Evolutionary conservation across 1,140 invertebrate genomes (phyloP).

Genomic region (Drosophila serrata): DNA sequence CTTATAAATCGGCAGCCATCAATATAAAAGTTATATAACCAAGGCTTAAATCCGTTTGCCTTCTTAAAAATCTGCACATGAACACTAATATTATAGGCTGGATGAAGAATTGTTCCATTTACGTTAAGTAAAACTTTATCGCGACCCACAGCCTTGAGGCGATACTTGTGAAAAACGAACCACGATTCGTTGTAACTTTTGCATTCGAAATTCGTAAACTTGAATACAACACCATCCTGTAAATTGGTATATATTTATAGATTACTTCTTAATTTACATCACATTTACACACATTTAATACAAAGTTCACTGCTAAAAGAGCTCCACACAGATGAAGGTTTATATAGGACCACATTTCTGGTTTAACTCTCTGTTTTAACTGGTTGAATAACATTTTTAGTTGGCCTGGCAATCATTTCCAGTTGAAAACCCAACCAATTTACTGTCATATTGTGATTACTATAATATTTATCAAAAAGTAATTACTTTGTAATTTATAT

Average conservation of each 20-base stretch:
- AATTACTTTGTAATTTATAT: background rate
- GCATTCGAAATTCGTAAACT: slow-evolving; percentile 19
- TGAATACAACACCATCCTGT: slow-evolving; percentile 11
- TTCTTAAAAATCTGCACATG: slow-evolving; percentile 1
- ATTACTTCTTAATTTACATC: no score
- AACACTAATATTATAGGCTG: background rate
- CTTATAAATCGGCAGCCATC: slow-evolving; percentile 28
- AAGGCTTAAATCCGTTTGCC: slow-evolving; percentile 36
- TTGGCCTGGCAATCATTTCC: background rate
- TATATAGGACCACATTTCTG: no score
- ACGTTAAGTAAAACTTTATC: slow-evolving; percentile 21
- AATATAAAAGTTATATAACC: slow-evolving; percentile 5
- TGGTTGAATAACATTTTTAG: background rate
- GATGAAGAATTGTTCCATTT: slow-evolving; percentile 14
- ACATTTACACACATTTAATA: background rate
- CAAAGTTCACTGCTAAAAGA: background rate
- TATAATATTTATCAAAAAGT: background rate
- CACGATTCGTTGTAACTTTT: slow-evolving; percentile 39
- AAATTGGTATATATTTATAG: background rate
- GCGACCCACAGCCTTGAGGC: slow-evolving; percentile 22
- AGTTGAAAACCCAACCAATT: background rate
- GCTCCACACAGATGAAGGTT: background rate
- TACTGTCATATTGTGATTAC: background rate
- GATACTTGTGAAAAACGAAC: slow-evolving; percentile 22
- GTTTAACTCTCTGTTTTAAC: background rate